Percentiles rank a stretch among this genome's conserved stretches.
Evolutionary conservation across 2,888 invertebrate species (phyloP).

Genomic region (Ypsolopha scabrella): DNA sequence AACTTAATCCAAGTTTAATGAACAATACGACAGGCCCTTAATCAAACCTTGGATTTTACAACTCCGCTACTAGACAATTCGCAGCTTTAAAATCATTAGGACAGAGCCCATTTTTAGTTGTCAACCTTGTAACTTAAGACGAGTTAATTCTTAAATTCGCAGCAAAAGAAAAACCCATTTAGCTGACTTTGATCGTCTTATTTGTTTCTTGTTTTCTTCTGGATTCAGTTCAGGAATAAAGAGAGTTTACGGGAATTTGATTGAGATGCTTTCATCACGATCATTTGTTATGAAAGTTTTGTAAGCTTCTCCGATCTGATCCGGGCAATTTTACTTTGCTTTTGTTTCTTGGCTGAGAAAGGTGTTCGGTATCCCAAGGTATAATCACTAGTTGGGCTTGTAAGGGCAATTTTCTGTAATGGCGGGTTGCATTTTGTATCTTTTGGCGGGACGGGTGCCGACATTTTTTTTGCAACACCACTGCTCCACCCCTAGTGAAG

Average conservation of each 20-base stretch:
- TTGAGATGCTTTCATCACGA: slow-evolving; percentile 6
- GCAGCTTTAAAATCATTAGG: slow-evolving; percentile 17
- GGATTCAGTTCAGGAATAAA: slow-evolving; percentile 25
- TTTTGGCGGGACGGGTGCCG: slow-evolving; percentile 53
- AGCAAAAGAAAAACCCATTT: slow-evolving; percentile 62
- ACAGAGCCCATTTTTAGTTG: slow-evolving; percentile 19
- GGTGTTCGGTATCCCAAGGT: slow-evolving; percentile 1
- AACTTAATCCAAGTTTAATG: slow-evolving; percentile 72
- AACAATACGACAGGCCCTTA: slow-evolving; percentile 71
- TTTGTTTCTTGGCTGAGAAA: background rate
- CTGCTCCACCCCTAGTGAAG: slow-evolving; percentile 41
- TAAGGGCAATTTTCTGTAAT: slow-evolving; percentile 62
- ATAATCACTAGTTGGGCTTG: slow-evolving; percentile 19
- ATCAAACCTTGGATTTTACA: slow-evolving; percentile 66
- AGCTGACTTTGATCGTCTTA: slow-evolving; percentile 62
- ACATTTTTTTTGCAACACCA: slow-evolving; percentile 54
- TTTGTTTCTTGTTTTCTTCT: slow-evolving; percentile 57
- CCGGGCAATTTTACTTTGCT: background rate
- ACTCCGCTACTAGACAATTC: slow-evolving; percentile 20
- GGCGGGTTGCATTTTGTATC: slow-evolving; percentile 60
- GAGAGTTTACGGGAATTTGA: slow-evolving; percentile 16
- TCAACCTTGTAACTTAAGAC: slow-evolving; percentile 10
- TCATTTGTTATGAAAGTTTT: slow-evolving; percentile 2
- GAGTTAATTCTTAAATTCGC: slow-evolving; percentile 17
- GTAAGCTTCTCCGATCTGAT: background rate